Evolutionary conservation across 2,888 invertebrate genomes (phyloP), one percentile per base, ranked within the genome.

Genomic region (Bugula neritina): DNA sequence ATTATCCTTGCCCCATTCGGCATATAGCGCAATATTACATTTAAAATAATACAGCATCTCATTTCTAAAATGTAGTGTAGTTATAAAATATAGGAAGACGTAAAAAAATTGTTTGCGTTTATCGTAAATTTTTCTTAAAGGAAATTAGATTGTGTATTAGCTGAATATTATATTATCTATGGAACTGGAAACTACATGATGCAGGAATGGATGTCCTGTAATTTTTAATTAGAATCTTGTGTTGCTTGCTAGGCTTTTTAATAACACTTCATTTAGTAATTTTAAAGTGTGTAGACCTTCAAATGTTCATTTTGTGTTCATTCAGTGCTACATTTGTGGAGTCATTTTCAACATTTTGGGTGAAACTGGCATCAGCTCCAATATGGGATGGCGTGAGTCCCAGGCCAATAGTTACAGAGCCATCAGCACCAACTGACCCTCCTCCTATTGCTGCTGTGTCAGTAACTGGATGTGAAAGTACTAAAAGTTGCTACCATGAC

Each of bases 401-500:
- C 27, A 27, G 29, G n/a, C 63, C 63, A 29, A 31, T 27, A n/a
- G 31, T 31, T 5, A 21, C 13, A 13, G 31, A 27, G 31, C 63
- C 63, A 3, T 21, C 29, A 5, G 27, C n/a, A n/a, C 5, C 34
- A 13, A 63, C 63, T 31, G 31, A 31, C 31, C 63, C 29, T 5
- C 63, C 63, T 31, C 17, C 63, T 2, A 31, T 27, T 25, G 3
- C 63, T 13, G 27, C 63, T 27, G 27, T 63, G 10, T 17, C 31
- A 13, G 2, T 70, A 2, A 17, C 57, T 1, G 58, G 31, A 5
- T 77, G 77, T 72, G 77, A 76, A 10, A 54, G 21, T 5, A 70
- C 57, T 13, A 35, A 70, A 13, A 75, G 77, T 10, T 77, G 77
- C 58, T 76, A 74, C 72, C 70, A 74, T 17, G 72, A 74, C 54